phyloP scores from a whole-genome alignment of 2,113 vertebrate species.

The Silurus asotus region DNA sequence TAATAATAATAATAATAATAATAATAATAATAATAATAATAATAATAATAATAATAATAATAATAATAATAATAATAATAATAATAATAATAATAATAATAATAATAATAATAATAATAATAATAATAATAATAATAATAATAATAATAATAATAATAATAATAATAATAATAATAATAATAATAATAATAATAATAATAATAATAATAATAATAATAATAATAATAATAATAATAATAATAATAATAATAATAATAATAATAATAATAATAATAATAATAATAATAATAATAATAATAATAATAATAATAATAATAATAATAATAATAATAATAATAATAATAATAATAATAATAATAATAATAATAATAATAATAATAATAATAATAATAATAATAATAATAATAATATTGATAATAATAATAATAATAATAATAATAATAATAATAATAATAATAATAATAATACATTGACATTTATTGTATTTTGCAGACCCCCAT shows the following conservation, averaged over 20 bases:
- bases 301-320: background rate
- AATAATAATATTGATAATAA: background rate
- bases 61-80: background rate
- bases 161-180: background rate
- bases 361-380: background rate
- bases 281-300: background rate
- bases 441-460: background rate
- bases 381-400: background rate
- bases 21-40: background rate
- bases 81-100: background rate
- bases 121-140: background rate
- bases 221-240: background rate
- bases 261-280: background rate
- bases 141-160: background rate
- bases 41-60: background rate
- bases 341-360: background rate
- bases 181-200: background rate
- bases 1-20: background rate
- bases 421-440: background rate
- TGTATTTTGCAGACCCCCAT: no score
- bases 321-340: background rate
- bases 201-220: background rate
- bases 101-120: background rate
- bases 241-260: background rate
- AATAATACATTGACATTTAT: background rate